Conservation (phyloP, 2,797 vertebrate species). For the Pyrocephalus nanus region DNA sequence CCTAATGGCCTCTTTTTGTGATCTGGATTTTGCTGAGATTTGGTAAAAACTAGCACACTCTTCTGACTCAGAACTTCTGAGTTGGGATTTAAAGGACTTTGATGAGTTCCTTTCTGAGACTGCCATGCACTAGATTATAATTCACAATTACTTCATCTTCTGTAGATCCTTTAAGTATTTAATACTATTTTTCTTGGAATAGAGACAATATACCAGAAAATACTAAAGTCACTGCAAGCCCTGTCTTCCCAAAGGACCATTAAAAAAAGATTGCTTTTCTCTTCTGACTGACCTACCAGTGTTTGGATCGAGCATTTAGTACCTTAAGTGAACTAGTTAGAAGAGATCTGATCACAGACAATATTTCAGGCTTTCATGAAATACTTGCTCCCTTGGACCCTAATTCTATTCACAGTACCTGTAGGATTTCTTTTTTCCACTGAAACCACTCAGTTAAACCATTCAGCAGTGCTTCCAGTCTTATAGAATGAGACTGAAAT, state of each 20-base stretch:
- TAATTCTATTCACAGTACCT: not conserved
- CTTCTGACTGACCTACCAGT: not conserved
- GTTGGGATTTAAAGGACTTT: not conserved
- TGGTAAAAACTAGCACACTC: not conserved
- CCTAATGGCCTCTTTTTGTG: not conserved
- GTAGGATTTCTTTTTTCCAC: not conserved
- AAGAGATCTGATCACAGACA: not conserved
- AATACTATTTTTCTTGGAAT: not conserved
- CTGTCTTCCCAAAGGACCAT: not conserved
- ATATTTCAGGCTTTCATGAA: not conserved
- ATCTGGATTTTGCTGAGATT: not conserved
- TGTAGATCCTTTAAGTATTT: not conserved
- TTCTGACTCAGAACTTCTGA: not conserved
- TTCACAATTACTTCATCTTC: not conserved
- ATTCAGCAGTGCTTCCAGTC: not conserved
- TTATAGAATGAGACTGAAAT: not conserved
- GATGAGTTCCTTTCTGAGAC: not conserved
- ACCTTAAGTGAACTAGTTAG: not conserved
- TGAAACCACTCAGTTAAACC: not conserved
- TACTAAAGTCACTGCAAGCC: not conserved
- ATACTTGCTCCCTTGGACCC: not conserved
- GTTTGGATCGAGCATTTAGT: not conserved
- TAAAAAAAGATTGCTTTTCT: not conserved
- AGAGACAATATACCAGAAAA: not conserved
- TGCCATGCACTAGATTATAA: not conserved